Evolutionary conservation across 2,888 invertebrate genomes (phyloP).

Genomic region (Euproctis similis): DNA sequence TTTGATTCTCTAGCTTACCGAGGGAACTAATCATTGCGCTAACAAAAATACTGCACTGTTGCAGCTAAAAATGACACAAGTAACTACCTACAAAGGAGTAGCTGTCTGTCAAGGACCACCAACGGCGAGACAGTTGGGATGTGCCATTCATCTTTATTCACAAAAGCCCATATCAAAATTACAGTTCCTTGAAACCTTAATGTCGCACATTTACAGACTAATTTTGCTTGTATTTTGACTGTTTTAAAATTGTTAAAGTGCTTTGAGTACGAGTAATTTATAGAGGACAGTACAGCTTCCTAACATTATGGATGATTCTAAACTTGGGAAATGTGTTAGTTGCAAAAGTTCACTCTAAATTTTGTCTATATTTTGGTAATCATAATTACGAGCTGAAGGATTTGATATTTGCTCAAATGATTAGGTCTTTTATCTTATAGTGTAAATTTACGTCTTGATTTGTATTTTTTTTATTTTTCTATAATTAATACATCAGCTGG

Average conservation of each 20-base stretch:
- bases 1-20: no score
- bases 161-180: conserved; percentile 18
- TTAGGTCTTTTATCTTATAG: no score
- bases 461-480: no score
- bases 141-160: conserved; percentile 67
- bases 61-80: conserved; percentile 55
- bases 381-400: no score
- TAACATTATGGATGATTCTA: background rate
- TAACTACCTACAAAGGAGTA: conserved; percentile 42
- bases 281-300: conserved; percentile 26
- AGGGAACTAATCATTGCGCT: conserved; percentile 2
- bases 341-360: no score
- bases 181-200: conserved; percentile 2
- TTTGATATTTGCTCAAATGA: no score
- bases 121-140: conserved; percentile 50
- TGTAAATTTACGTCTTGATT: no score
- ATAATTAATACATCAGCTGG: no score
- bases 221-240: conserved; percentile 3
- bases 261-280: conserved; percentile 52
- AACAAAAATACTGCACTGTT: conserved; percentile 15
- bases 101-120: conserved; percentile 69
- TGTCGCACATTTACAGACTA: fast-evolving
- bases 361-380: no score
- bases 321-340: conserved; percentile 4
- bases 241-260: conserved; percentile 16